Percentiles rank a stretch among this genome's conserved stretches.
Conservation (phyloP, 2,888 invertebrate species). For the Drosophila sordidapex region DNA sequence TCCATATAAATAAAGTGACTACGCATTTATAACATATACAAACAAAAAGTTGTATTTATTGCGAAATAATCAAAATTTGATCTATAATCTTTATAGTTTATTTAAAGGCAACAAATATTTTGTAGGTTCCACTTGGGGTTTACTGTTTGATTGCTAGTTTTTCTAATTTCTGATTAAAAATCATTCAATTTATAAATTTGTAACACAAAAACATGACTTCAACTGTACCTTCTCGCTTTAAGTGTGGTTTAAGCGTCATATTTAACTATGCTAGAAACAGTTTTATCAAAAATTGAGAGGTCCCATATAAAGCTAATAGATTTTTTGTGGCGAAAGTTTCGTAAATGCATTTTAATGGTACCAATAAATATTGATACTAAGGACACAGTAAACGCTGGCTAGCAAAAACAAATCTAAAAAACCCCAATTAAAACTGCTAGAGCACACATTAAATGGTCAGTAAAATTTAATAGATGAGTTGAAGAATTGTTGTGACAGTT, state of each 20-base stretch:
- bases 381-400: not conserved
- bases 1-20: not conserved
- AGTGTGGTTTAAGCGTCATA: not conserved
- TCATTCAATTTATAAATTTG: not conserved
- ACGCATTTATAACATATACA: not conserved
- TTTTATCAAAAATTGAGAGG: not conserved
- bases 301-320: not conserved
- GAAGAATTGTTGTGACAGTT: constrained; percentile 2
- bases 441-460: not conserved
- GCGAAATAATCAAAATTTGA: not conserved
- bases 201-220: not conserved
- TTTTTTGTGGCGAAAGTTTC: not conserved
- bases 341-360: not conserved
- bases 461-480: constrained; percentile 8
- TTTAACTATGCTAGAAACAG: too few species aligned
- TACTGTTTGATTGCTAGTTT: fast-evolving
- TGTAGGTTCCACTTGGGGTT: not conserved
- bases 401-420: not conserved
- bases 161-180: not conserved
- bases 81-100: not conserved
- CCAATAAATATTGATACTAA: not conserved
- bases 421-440: not conserved
- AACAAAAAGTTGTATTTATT: not conserved
- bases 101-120: not conserved
- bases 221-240: not conserved